These are phyloP conservation scores for Pseudomugil gertrudae DNA, from an alignment of 2,797 vertebrate genomes.

Conservation along the genomic window DNA sequence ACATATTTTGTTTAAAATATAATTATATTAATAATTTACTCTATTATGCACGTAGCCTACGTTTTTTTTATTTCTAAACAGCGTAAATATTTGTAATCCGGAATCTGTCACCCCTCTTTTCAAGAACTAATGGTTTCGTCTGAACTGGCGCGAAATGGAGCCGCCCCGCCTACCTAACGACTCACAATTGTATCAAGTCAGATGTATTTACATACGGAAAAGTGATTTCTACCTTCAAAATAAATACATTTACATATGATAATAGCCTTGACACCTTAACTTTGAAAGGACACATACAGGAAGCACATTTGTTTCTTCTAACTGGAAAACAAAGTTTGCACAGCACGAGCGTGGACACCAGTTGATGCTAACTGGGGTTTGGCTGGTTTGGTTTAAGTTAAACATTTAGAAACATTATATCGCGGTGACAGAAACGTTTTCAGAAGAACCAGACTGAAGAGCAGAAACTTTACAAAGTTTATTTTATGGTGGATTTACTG, in stretches of 20 bases:
- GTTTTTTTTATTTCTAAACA: background rate
- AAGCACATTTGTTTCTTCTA: fast-evolving
- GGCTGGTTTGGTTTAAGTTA: too few relatives aligned
- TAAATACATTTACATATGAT: background rate
- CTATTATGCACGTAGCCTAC: background rate
- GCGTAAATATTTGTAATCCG: fast-evolving
- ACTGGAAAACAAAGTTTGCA: too few relatives aligned
- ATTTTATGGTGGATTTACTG: background rate
- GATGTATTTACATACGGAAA: background rate
- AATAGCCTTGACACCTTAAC: conserved; percentile 11
- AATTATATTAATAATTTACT: background rate
- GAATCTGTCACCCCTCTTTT: background rate
- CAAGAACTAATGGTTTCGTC: conserved; percentile 53
- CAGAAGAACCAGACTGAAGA: background rate
- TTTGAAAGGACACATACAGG: conserved; percentile 12
- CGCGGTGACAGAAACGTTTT: too few relatives aligned
- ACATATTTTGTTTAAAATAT: background rate
- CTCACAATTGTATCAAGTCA: fast-evolving
- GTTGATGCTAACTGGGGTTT: too few relatives aligned
- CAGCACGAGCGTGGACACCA: too few relatives aligned
- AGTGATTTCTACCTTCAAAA: conserved; percentile 5
- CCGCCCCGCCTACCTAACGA: conserved; percentile 16
- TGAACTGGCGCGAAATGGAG: conserved; percentile 77
- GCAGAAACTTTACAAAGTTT: background rate
- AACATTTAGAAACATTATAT: too few relatives aligned